Conservation (phyloP, 2,113 vertebrate genomes). For the Cavia aperea region DNA sequence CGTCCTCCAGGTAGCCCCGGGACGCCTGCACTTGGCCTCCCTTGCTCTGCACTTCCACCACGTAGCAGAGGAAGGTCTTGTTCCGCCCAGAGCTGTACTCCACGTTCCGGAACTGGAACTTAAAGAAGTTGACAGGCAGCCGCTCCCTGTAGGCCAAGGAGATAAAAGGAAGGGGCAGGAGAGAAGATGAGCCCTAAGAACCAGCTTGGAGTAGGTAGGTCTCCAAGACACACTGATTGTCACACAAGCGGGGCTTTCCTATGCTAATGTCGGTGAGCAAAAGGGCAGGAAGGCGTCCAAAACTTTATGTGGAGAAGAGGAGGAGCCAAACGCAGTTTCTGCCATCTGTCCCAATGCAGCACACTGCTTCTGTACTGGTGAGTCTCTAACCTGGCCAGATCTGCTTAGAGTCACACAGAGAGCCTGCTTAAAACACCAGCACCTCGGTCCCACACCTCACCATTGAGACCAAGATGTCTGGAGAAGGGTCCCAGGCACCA, state of each 20-base stretch:
- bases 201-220: not conserved
- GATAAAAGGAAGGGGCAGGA: constrained; percentile 13
- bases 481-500: not conserved
- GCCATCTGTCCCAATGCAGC: not conserved
- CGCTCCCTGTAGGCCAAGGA: constrained; percentile 78
- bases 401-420: not conserved
- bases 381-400: not conserved
- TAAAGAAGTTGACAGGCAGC: constrained; percentile 87
- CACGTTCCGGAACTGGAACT: constrained; percentile 97
- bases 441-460: not conserved
- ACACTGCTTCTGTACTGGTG: not conserved
- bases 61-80: constrained; percentile 93
- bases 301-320: not conserved
- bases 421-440: not conserved
- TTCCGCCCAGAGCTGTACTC: constrained; percentile 96
- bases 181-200: not conserved
- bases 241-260: not conserved
- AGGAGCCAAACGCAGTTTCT: not conserved
- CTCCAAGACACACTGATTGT: not conserved
- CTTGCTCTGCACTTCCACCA: constrained; percentile 80
- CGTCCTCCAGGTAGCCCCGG: constrained; percentile 90
- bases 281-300: not conserved
- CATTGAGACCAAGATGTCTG: not conserved
- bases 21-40: constrained; percentile 71
- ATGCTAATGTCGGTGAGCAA: not conserved